These are phyloP conservation scores for Xerus inauris DNA, from an alignment of 2,113 vertebrate species.

Conservation along the genomic window DNA sequence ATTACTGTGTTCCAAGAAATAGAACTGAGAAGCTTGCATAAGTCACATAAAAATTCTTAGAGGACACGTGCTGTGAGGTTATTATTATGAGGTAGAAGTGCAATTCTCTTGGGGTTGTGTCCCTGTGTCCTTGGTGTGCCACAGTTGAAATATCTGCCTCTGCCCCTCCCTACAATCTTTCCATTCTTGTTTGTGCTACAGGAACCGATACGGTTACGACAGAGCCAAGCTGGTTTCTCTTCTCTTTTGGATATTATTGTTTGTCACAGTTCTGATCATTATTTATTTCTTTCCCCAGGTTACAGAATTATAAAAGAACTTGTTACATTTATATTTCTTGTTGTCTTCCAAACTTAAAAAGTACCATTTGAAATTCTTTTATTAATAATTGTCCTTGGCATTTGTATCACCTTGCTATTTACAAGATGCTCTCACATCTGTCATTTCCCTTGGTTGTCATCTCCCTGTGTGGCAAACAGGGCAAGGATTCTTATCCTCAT, in stretches of 20 bases:
- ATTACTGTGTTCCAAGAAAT: background rate
- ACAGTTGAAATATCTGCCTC: background rate
- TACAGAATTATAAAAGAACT: slow-evolving; percentile 31
- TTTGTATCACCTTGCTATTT: background rate
- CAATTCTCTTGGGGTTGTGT: background rate
- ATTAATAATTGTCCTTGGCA: background rate
- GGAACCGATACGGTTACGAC: slow-evolving; percentile 75
- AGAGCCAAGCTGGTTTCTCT: slow-evolving; percentile 75
- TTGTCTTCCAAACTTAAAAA: background rate
- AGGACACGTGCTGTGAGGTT: background rate
- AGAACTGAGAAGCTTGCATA: background rate
- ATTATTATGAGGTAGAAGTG: background rate
- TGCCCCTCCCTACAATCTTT: slow-evolving; percentile 57
- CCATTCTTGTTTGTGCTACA: slow-evolving; percentile 51
- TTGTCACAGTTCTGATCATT: slow-evolving; percentile 55
- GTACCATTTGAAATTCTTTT: slow-evolving; percentile 45
- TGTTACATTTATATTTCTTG: slow-evolving; percentile 61
- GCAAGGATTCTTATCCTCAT: background rate
- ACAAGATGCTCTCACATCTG: background rate
- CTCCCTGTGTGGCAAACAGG: background rate
- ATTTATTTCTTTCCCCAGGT: background rate
- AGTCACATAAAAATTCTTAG: background rate
- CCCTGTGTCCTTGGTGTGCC: background rate
- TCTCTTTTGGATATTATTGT: slow-evolving; percentile 73
- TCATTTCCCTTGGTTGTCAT: background rate